phyloP scores from a whole-genome alignment of 2,113 vertebrate genomes.

The Egretta garzetta region DNA sequence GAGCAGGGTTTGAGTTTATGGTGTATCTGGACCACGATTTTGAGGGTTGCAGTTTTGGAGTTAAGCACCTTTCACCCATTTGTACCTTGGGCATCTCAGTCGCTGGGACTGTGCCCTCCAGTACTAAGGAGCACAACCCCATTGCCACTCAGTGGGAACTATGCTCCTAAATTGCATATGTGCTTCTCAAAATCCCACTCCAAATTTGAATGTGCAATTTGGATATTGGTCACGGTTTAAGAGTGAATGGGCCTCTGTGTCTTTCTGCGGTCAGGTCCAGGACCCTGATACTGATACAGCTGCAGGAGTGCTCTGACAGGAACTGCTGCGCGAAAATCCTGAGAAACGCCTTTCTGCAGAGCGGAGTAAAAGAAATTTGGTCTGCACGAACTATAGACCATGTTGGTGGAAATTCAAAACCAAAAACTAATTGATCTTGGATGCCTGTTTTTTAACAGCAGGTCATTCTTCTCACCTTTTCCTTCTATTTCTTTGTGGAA shows the following conservation, averaged over 20 bases:
- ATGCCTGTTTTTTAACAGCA: not conserved
- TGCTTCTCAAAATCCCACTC: not conserved
- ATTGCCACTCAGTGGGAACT: not conserved
- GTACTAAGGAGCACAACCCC: not conserved
- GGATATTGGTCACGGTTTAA: not conserved
- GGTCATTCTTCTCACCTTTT: not conserved
- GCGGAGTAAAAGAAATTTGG: not conserved
- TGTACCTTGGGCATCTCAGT: not conserved
- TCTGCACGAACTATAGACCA: not conserved
- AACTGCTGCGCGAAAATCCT: not conserved
- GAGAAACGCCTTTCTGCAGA: not conserved
- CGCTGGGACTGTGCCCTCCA: too few relatives aligned
- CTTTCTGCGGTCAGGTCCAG: not conserved
- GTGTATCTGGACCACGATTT: not conserved
- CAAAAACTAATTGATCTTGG: not conserved
- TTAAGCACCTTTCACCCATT: not conserved
- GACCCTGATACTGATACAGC: not conserved
- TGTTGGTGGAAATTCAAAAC: not conserved
- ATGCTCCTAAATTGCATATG: not conserved
- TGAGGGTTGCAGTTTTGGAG: not conserved
- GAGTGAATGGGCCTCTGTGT: not conserved
- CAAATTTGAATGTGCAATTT: not conserved
- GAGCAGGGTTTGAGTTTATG: rapidly evolving
- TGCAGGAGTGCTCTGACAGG: not conserved
- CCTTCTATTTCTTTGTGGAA: not conserved